Conservation (phyloP, 2,888 invertebrate species). For the Schizaphis graminum region DNA sequence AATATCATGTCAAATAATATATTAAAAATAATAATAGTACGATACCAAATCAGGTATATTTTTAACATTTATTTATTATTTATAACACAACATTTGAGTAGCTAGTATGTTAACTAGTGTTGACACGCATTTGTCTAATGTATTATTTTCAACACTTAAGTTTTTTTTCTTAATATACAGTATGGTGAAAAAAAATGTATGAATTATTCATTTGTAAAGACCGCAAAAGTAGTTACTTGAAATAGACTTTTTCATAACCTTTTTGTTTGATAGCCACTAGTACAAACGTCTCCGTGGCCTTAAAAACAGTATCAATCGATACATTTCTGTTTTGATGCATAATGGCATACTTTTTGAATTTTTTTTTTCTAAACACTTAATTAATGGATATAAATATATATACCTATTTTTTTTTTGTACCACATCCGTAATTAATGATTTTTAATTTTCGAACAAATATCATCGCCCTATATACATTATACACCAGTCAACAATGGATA, state of each 20-base stretch:
- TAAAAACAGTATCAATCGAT: constrained; percentile 38
- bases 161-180: background rate
- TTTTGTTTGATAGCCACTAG: constrained; percentile 51
- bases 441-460: background rate
- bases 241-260: constrained; percentile 18
- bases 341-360: constrained; percentile 13
- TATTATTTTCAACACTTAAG: background rate
- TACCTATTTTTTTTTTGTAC: background rate
- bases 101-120: background rate
- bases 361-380: background rate
- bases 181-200: background rate
- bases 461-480: background rate
- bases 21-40: background rate
- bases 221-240: background rate
- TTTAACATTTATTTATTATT: background rate
- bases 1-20: background rate
- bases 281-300: constrained; percentile 17
- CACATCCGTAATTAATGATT: constrained; percentile 41
- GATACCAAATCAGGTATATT: background rate
- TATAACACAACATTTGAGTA: background rate
- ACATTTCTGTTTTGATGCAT: background rate
- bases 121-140: background rate
- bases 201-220: constrained; percentile 30
- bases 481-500: background rate
- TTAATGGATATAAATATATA: constrained; percentile 21